A percentile compares a stretch with the other conserved stretches of the same genome.
Evolutionary conservation across 92 coral and sea anemone genomes (phyloP).

Genomic region (Siderastrea siderea): DNA sequence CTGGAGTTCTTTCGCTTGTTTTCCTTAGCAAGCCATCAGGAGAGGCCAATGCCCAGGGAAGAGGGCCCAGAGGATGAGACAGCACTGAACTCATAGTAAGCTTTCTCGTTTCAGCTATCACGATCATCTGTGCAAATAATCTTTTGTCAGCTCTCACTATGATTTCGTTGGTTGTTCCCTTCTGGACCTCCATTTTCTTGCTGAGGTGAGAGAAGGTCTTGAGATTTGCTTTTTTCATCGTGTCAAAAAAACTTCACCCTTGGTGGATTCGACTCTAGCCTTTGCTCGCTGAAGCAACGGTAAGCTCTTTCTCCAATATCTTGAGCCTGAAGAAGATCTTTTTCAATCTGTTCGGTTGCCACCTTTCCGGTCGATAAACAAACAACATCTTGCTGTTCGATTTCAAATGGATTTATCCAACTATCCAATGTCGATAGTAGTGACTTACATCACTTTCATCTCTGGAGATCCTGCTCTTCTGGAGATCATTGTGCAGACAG

Average conservation of each 20-base stretch:
- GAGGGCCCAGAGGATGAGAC: conserved; percentile 46
- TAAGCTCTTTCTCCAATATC: conserved; percentile 59
- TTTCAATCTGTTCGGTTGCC: conserved; percentile 44
- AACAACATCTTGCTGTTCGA: not conserved
- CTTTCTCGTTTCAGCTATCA: conserved; percentile 56
- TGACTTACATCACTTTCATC: conserved; percentile 32
- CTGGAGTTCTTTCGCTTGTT: conserved; percentile 50
- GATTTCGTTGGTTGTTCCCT: conserved; percentile 8
- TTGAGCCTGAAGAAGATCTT: conserved; percentile 51
- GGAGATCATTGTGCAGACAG: no score
- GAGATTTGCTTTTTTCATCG: conserved; percentile 47
- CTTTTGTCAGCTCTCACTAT: conserved; percentile 20
- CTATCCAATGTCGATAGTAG: not conserved
- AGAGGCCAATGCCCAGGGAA: conserved; percentile 52
- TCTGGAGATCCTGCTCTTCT: not conserved
- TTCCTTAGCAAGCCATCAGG: conserved; percentile 45
- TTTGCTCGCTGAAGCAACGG: conserved; percentile 42
- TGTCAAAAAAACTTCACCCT: conserved; percentile 46
- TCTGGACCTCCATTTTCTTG: conserved; percentile 45
- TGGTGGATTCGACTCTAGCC: conserved; percentile 55
- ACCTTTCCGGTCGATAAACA: conserved; percentile 42
- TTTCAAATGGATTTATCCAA: conserved; percentile 30
- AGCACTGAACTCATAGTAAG: conserved; percentile 53
- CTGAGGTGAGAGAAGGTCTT: conserved; percentile 54
- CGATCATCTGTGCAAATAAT: conserved; percentile 43